Evolutionary conservation across 2,797 vertebrate genomes (phyloP), one percentile per base, ranked within the genome.

Genomic region (Neosalanx taihuensis): DNA sequence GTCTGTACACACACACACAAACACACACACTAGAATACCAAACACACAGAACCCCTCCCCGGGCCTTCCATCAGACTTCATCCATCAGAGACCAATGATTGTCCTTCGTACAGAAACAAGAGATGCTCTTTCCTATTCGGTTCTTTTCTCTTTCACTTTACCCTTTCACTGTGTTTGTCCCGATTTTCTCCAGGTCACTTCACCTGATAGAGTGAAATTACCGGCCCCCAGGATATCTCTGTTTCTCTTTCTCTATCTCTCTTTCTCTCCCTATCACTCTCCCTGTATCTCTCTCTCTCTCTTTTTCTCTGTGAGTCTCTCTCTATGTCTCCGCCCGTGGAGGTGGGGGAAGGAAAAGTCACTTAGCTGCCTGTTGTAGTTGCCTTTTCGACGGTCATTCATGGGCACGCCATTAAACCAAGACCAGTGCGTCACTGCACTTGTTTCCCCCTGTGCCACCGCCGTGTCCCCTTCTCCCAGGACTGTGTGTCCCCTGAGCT

Each of bases 131-230:
- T 79, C 84, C 73, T 62, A 26, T 26, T 64, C 31, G 5, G 29
- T 41, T 46, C 15, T 62, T 35, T 20, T 65, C 64, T 26, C 35
- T 65, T 37, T 65, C 64, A 23, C 53, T 68, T 6, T 70, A 73
- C 80, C 72, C 77, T 89, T 89, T 89, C 78, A 83, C 67, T 76
- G 74, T 83, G 76, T 89, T 86, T 83, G 77, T 76, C 72, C 85
- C 31, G 37, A 83, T 92, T 80, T 79, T 68, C 74, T 90, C 83
- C 86, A 89, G 91, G 87, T 91, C 91, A 88, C 84, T 79, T 79
- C 84, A 89, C 84, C 83, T 74, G 82, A 83, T 85, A 76, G 85
- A 87, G 68, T 69, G 26, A 74, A 71, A 74, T 26, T 51, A 71
- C 69, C 56, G 70, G 80, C 83, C 82, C 79, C 0, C 63, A 82